These are phyloP conservation scores for Argyresthia albistria DNA, from an alignment of 2,888 invertebrate genomes.

Conservation along the genomic window DNA sequence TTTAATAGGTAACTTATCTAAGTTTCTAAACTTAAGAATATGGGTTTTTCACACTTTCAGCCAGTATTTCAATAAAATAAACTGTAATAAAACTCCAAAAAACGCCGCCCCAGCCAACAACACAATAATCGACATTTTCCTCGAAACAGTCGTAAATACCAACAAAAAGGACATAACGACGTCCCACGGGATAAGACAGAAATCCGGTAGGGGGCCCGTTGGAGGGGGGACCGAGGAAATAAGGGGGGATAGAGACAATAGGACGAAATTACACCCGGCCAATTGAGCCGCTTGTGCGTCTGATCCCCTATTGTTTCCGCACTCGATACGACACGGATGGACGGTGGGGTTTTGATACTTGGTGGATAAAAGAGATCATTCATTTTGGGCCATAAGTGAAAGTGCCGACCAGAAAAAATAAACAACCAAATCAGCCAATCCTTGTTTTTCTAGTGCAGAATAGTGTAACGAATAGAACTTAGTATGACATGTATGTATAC, in stretches of 20 bases:
- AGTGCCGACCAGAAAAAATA: too few species aligned
- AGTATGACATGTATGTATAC: too few species aligned
- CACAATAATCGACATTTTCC: conserved; percentile 39
- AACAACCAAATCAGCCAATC: too few species aligned
- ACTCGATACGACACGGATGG: conserved; percentile 28
- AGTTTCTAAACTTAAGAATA: too few species aligned
- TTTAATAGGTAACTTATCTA: too few species aligned
- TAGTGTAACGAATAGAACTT: too few species aligned
- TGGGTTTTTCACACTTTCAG: too few species aligned
- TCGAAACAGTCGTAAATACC: conserved; percentile 28
- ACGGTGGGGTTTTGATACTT: conserved; percentile 34
- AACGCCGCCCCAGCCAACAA: conserved; percentile 3
- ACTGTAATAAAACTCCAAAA: not conserved
- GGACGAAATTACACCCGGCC: conserved; percentile 67
- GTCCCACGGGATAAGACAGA: conserved; percentile 4
- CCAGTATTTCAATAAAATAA: too few species aligned
- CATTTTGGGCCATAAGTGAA: too few species aligned
- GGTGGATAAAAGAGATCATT: not conserved
- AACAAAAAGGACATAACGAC: conserved; percentile 49
- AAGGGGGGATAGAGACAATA: conserved; percentile 52
- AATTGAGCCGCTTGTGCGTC: conserved; percentile 64
- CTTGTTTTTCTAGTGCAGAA: too few species aligned
- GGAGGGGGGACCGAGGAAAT: not conserved
- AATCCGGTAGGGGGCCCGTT: not conserved
- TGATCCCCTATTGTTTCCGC: conserved; percentile 69